Evolutionary conservation across 2,888 invertebrate species (phyloP).

Genomic region (Pterobdella sp.): DNA sequence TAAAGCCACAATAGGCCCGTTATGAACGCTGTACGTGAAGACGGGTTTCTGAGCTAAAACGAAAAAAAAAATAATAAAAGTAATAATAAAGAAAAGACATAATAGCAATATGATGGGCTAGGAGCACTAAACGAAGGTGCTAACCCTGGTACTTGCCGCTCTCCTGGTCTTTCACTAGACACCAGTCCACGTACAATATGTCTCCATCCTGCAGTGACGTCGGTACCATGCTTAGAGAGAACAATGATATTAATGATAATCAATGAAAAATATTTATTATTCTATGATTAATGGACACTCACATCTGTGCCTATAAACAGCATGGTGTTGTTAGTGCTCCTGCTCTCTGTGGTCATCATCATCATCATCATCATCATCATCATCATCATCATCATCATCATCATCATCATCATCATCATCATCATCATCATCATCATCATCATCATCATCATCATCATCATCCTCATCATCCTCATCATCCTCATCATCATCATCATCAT

Average conservation of each 20-base stretch:
- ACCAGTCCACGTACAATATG: constrained; percentile 52
- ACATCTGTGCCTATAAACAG: constrained; percentile 34
- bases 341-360: constrained; percentile 22
- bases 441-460: neutral
- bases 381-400: constrained; percentile 1
- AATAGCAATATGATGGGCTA: too few relatives aligned
- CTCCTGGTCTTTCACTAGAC: constrained; percentile 52
- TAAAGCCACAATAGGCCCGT: constrained; percentile 47
- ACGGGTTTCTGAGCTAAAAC: constrained; percentile 50
- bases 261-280: too few relatives aligned
- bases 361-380: constrained; percentile 9
- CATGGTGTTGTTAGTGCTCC: constrained; percentile 19
- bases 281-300: too few relatives aligned
- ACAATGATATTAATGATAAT: too few relatives aligned
- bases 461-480: neutral
- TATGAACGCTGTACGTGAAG: constrained; percentile 47
- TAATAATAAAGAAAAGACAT: too few relatives aligned
- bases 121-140: neutral
- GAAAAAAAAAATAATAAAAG: too few relatives aligned
- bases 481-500: neutral
- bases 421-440: neutral
- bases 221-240: too few relatives aligned
- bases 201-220: constrained; percentile 48
- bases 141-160: constrained; percentile 50
- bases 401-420: neutral